Conservation (phyloP, 2,888 invertebrate species). For the Drosophila acutilabella region DNA sequence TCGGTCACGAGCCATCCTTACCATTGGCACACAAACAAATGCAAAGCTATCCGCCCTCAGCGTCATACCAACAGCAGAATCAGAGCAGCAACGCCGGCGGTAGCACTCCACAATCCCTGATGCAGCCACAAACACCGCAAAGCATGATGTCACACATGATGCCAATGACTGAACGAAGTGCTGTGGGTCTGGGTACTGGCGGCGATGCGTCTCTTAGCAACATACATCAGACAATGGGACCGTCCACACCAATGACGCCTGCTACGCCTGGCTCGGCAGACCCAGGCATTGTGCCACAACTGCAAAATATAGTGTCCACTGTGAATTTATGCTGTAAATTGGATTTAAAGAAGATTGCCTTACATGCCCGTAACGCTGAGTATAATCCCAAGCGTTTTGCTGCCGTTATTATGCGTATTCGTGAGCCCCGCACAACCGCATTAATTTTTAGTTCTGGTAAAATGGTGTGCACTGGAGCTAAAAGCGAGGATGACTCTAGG, state of each 20-base stretch:
- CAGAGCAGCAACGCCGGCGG: conserved; percentile 60
- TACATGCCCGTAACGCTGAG: conserved; percentile 99
- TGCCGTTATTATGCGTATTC: conserved; percentile 98
- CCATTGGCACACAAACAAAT: conserved; percentile 89
- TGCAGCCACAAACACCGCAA: conserved; percentile 96
- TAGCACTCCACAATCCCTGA: conserved; percentile 92
- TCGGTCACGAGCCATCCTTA: conserved; percentile 71
- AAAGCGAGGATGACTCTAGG: conserved; percentile 92
- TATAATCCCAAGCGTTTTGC: conserved; percentile 99
- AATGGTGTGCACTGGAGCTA: conserved; percentile 93
- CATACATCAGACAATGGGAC: conserved; percentile 88
- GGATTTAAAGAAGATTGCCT: conserved; percentile 97
- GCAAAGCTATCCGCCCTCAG: conserved; percentile 90
- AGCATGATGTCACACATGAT: conserved; percentile 94
- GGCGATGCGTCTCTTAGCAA: conserved; percentile 79
- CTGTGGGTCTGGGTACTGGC: conserved; percentile 28
- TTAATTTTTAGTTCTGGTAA: conserved; percentile 93
- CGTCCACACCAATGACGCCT: conserved; percentile 92
- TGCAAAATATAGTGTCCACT: conserved; percentile 97
- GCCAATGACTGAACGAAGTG: conserved; percentile 85
- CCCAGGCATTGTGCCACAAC: conserved; percentile 96
- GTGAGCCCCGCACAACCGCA: conserved; percentile 93
- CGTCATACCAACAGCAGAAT: conserved; percentile 84
- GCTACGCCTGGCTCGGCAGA: conserved; percentile 97
- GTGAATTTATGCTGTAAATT: conserved; percentile 97